Evolutionary conservation across 1,140 invertebrate genomes (phyloP).

Genomic region (Paraescarpia echinospica): DNA sequence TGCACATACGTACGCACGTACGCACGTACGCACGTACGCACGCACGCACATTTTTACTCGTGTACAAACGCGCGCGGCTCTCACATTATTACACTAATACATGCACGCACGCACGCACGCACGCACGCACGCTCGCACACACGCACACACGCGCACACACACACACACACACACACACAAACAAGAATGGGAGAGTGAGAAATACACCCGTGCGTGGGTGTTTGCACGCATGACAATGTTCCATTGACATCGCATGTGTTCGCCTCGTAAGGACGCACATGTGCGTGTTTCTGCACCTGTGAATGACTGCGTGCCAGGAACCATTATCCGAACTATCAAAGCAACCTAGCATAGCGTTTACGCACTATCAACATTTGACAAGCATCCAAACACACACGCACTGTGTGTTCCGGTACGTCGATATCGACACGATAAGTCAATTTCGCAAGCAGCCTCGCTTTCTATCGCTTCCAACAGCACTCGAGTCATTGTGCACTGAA

Average conservation of each 20-base stretch:
- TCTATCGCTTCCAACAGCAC: not conserved
- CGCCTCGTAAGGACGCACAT: not conserved
- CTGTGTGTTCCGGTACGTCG: not conserved
- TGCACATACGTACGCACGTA: not conserved
- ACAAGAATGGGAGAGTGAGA: too few relatives aligned
- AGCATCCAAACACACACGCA: not conserved
- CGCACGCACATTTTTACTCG: too few relatives aligned
- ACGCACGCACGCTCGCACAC: not conserved
- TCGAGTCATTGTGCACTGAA: not conserved
- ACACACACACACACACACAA: not conserved
- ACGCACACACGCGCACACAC: not conserved
- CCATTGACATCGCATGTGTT: not conserved
- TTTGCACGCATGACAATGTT: too few relatives aligned
- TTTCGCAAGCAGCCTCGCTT: not conserved
- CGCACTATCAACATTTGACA: not conserved
- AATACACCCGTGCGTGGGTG: too few relatives aligned
- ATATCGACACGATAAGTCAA: not conserved
- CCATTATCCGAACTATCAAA: not conserved
- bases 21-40: not conserved
- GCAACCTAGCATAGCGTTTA: not conserved
- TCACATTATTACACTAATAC: too few relatives aligned
- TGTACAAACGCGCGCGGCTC: too few relatives aligned
- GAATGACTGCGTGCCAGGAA: not conserved
- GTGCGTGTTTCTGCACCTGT: not conserved
- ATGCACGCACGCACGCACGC: conserved; percentile 1